Evolutionary conservation across 37 sponge, comb jelly and placozoan species (phyloP).

Genomic region (Theonella swinhoei): DNA sequence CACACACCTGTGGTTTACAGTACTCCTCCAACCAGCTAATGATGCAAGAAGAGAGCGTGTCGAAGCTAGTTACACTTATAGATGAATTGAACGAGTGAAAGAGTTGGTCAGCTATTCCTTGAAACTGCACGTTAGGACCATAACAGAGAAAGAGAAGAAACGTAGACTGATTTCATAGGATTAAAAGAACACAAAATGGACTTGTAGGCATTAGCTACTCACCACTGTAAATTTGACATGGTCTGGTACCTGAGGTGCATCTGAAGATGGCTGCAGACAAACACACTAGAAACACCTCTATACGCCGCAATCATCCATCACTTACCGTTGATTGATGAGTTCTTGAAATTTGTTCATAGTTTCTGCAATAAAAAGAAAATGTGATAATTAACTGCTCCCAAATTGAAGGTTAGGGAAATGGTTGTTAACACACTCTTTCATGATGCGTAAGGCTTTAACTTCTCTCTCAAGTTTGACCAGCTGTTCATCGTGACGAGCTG

Average conservation of each 20-base stretch:
- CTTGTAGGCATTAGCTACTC: conserved; percentile 7
- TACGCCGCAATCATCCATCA: neutral
- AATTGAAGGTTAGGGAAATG: neutral
- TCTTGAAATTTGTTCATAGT: conserved; percentile 87
- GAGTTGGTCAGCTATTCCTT: conserved; percentile 77
- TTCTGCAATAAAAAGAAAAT: conserved; percentile 29
- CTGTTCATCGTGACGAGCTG: conserved; percentile 49
- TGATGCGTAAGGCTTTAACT: conserved; percentile 82
- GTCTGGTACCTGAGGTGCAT: conserved; percentile 61
- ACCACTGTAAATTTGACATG: conserved; percentile 71
- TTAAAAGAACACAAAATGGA: neutral
- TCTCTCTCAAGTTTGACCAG: conserved; percentile 71
- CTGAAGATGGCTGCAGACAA: conserved; percentile 25
- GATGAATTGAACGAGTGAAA: conserved; percentile 84
- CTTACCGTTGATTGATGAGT: conserved; percentile 65
- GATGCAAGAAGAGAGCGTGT: conserved; percentile 85
- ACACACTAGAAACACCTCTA: neutral
- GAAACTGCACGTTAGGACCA: conserved; percentile 63
- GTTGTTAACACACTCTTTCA: conserved; percentile 81
- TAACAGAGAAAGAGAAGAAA: neutral
- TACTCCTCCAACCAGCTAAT: conserved; percentile 88
- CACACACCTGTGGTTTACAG: conserved; percentile 85
- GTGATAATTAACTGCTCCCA: neutral
- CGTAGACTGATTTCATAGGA: neutral
- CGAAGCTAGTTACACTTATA: conserved; percentile 79